Base-by-base conservation (phyloP, 2,797 vertebrate species). In the Champsocephalus esox region DNA sequence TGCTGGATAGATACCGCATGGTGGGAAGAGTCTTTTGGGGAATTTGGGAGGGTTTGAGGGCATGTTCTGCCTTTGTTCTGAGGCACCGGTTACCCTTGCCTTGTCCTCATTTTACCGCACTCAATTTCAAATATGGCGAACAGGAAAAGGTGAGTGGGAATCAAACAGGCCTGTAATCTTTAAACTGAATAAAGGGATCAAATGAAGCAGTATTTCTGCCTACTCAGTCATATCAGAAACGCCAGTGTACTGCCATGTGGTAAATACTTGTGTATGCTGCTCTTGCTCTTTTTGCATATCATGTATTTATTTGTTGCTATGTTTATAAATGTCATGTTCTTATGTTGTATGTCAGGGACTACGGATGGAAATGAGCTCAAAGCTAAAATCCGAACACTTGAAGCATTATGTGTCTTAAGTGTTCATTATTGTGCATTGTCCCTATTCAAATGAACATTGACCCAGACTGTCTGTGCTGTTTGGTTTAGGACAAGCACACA, bases 141-240 rank as follows among this genome's bases (percentile, higher is more conserved):
- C 45, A 71, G 77, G 71, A 82, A 74, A 75, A 88, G 79, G 68
- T 85, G 83, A 78, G 54, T 28, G 65, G 62, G 76, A 88, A 84
- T 85, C 72, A 87, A 85, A 84, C 64, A 80, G 70, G 62, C 66
- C 50, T 38, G 73, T 1, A 43, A 74, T 81, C 78, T 90, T 88
- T 74, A 73, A 77, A 79, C 61, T 62, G 60, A 76, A 73, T 89
- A 82, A 86, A 85, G 64, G 76, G 79, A 83, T 86, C 75, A 89
- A 84, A 86, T 70, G 24, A 56, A 69, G 38, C 68, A 24, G 55
- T 52, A 44, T 81, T 54, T 73, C 75, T 75, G 58, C 75, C 61
- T 69, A 73, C 45, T 56, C 21, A 2, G 6, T 72, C 50, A 58
- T 9, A 63, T 44, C 54, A 65, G 66, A 52, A 59, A 63, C 3